A percentile compares a stretch with the other conserved stretches of the same genome.
Conservation (phyloP, 2,888 invertebrate genomes). For the Allophyes oxyacanthae region DNA sequence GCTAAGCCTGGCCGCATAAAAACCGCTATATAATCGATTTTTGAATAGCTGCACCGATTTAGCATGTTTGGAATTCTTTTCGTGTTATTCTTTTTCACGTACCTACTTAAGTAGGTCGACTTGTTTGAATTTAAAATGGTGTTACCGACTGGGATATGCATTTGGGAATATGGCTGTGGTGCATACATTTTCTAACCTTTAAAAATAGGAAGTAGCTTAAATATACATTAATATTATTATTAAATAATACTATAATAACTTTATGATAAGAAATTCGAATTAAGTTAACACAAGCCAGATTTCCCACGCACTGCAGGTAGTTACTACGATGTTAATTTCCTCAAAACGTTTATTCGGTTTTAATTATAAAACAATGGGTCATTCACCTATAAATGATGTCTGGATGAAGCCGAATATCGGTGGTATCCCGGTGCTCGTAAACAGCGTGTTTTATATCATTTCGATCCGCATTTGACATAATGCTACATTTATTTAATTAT, state of each 20-base stretch:
- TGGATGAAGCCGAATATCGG: constrained; percentile 32
- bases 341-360: constrained; percentile 26
- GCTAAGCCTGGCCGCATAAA: constrained; percentile 41
- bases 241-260: no score
- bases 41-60: constrained; percentile 10
- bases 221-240: no score
- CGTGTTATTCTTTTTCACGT: neutral
- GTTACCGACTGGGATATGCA: neutral
- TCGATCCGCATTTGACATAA: constrained; percentile 62
- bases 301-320: constrained; percentile 28
- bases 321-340: constrained; percentile 29
- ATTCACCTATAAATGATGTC: constrained; percentile 44
- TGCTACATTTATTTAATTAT: constrained; percentile 68
- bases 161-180: no score
- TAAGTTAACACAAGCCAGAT: constrained; percentile 5
- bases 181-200: no score
- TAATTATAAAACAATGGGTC: constrained; percentile 46
- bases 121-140: constrained; percentile 4
- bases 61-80: neutral
- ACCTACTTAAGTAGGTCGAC: neutral
- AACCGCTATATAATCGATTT: constrained; percentile 49
- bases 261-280: no score
- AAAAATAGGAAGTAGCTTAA: no score
- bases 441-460: constrained; percentile 68
- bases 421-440: constrained; percentile 60